Evolutionary conservation across 2,888 invertebrate genomes (phyloP).

Genomic region (Hypselothyrea guttata): DNA sequence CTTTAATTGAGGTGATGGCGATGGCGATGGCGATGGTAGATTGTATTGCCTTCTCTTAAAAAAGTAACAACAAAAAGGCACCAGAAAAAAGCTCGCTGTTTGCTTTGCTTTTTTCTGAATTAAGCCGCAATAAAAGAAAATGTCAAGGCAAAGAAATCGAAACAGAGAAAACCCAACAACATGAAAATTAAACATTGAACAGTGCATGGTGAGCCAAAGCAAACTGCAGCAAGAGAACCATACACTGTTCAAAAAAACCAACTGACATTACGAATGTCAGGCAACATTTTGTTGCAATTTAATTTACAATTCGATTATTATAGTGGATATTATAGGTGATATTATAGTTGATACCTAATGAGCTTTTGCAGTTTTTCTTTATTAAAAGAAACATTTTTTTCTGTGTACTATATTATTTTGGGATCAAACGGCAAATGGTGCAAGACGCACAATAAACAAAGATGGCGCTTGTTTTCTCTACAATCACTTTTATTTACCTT

Average conservation of each 20-base stretch:
- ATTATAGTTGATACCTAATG: too few relatives aligned
- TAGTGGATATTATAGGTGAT: too few relatives aligned
- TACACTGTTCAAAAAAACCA: background rate
- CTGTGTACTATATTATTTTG: too few relatives aligned
- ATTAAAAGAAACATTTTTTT: too few relatives aligned
- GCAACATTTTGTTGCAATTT: too few relatives aligned
- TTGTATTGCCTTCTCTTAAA: slow-evolving; percentile 30
- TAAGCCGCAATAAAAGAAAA: slow-evolving; percentile 55
- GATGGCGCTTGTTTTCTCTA: slow-evolving; percentile 29
- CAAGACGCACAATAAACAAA: slow-evolving; percentile 55
- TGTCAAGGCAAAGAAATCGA: slow-evolving; percentile 41
- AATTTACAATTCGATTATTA: too few relatives aligned
- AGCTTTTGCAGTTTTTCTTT: too few relatives aligned
- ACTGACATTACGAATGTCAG: background rate
- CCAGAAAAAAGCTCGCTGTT: slow-evolving; percentile 29
- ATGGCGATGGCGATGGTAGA: slow-evolving; percentile 11
- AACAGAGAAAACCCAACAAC: slow-evolving; percentile 17
- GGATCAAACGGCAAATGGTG: slow-evolving; percentile 43
- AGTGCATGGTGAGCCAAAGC: slow-evolving; percentile 14
- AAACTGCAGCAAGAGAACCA: slow-evolving; percentile 11
- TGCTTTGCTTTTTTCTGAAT: slow-evolving; percentile 39
- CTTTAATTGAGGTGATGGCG: slow-evolving; percentile 8
- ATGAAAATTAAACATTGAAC: slow-evolving; percentile 56
- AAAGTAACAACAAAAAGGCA: slow-evolving; percentile 27
- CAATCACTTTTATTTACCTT: too few relatives aligned